Evolutionary conservation across 2,113 vertebrate genomes (phyloP), one percentile per base, ranked within the genome.

Genomic region (Numida meleagris): DNA sequence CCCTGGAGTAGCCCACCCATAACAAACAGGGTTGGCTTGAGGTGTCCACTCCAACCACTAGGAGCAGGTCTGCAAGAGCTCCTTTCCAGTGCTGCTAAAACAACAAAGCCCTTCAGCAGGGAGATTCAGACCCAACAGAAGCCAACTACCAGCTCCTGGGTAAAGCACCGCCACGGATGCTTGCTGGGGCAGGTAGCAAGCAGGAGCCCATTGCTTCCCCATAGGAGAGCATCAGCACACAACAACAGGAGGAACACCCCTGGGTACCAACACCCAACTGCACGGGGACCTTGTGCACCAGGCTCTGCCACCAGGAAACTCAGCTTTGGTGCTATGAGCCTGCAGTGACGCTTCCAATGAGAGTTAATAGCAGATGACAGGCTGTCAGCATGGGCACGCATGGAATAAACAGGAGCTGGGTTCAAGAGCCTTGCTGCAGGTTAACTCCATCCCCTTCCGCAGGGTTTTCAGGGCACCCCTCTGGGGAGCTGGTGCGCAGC

Each of bases 141-240:
- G 24, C 8, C 29, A 42, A 21, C 9, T 21, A 15, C 43, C 34
- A 75, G 8, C 42, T 63, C 14, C 13, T 0, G 14, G 57, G 27
- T 48, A 38, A 65, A 77, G 45, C 13, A 34, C 43, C 33, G 23
- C 57, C 36, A 24, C 1, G 0, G 24, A 43, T 48, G 16, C 36
- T 29, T 70, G 36, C 55, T 45, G 36, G 8, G n/a, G 72, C 57
- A 21, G 25, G 29, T 34, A n/a, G 48, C 0, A 0, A 76, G 40
- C 68, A 36, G 40, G 68, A 70, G 23, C 31, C 46, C 50, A 31
- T 18, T 31, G 36, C 27, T 50, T 19, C 31, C 34, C 53, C 2
- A 5, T 8, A 61, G 15, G 48, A 42, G 57, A 19, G 9, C 29
- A 33, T 14, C 4, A 1, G 4, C 23, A 34, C 0, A 2, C 23